Percentiles rank a stretch among this genome's conserved stretches.
phyloP scores from a whole-genome alignment of 2,113 vertebrate species.

The Protomyctophum bolini region DNA sequence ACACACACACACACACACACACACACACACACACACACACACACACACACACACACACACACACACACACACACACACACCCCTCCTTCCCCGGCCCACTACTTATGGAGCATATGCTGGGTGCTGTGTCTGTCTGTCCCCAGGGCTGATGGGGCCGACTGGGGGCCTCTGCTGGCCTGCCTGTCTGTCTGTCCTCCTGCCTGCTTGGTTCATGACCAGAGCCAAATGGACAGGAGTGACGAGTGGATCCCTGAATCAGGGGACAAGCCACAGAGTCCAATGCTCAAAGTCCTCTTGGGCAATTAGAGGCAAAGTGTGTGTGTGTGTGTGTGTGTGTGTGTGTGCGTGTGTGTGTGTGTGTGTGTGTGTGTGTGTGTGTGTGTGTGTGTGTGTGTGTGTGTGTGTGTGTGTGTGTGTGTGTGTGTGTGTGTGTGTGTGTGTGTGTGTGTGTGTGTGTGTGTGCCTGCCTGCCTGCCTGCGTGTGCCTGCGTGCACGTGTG shows the following conservation, averaged over 20 bases:
- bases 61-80: constrained; percentile 19
- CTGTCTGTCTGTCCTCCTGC: constrained; percentile 54
- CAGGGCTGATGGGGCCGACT: constrained; percentile 37
- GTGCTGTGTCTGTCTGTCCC: constrained; percentile 58
- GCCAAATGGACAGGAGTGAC: constrained; percentile 71
- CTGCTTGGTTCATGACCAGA: constrained; percentile 68
- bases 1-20: constrained; percentile 19
- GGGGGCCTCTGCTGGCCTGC: constrained; percentile 49
- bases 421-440: constrained; percentile 10
- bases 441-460: constrained; percentile 10
- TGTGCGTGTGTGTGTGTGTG: constrained; percentile 2
- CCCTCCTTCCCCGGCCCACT: constrained; percentile 58
- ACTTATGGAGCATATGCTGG: constrained; percentile 78
- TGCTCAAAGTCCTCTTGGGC: not conserved
- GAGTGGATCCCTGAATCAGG: constrained; percentile 62
- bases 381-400: constrained; percentile 22
- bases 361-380: constrained; percentile 31
- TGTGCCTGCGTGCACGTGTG: constrained; percentile 15
- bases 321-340: constrained; percentile 9
- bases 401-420: constrained; percentile 8
- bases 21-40: constrained; percentile 2
- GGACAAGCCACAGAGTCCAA: constrained; percentile 33
- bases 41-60: constrained; percentile 7
- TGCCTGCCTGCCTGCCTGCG: not conserved
- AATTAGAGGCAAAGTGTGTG: not conserved